These are phyloP conservation scores for Acrocephalus arundinaceus DNA, from an alignment of 2,113 vertebrate genomes.

Conservation along the genomic window DNA sequence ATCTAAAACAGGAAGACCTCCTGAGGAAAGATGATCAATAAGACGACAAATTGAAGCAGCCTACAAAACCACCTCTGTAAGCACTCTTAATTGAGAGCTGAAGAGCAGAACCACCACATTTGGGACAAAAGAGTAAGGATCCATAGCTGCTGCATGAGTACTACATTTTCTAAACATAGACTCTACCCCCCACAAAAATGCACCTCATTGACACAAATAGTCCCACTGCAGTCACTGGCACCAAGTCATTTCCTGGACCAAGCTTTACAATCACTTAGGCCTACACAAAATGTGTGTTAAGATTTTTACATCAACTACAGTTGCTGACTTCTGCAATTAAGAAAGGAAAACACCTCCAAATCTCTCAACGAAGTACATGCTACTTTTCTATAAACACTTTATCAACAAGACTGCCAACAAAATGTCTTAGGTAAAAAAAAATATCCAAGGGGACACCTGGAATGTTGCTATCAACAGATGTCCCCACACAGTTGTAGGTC, in stretches of 20 bases:
- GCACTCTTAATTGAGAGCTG: background rate
- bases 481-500: background rate
- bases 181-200: background rate
- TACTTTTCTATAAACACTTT: background rate
- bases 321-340: background rate
- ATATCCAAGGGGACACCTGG: background rate
- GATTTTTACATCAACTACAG: background rate
- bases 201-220: background rate
- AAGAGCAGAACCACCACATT: background rate
- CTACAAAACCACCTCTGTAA: background rate
- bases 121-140: background rate
- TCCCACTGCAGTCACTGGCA: background rate
- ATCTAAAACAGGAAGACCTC: background rate
- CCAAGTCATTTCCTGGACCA: background rate
- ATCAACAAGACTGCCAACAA: background rate
- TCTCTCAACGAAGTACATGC: background rate
- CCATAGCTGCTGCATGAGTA: background rate
- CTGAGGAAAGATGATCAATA: background rate
- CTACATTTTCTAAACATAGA: background rate
- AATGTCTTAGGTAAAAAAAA: background rate
- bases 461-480: background rate
- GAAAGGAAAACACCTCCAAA: background rate
- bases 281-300: rapidly evolving
- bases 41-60: background rate
- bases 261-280: background rate